Conservation (phyloP, 1,140 invertebrate genomes). For the Lutraria rhynchaena region DNA sequence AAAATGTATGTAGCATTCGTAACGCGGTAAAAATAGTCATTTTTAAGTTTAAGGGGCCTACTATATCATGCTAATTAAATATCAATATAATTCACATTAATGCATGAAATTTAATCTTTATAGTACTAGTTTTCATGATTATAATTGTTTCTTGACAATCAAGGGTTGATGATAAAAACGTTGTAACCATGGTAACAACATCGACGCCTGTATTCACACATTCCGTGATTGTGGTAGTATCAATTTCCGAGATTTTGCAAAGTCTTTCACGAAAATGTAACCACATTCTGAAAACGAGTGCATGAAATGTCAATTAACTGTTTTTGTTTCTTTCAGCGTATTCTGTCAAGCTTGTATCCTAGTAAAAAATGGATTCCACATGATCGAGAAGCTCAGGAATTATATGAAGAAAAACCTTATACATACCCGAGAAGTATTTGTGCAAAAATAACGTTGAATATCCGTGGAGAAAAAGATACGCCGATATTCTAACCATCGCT, state of each 20-base stretch:
- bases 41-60: too few relatives aligned
- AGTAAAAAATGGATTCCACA: conserved; percentile 3
- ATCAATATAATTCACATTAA: too few relatives aligned
- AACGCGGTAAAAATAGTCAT: too few relatives aligned
- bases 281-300: neutral
- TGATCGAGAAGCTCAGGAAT: neutral
- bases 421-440: neutral
- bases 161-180: too few relatives aligned
- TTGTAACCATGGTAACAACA: too few relatives aligned
- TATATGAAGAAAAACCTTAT: neutral
- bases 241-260: neutral
- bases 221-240: neutral
- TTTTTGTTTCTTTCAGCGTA: conserved; percentile 4
- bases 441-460: neutral
- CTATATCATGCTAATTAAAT: too few relatives aligned
- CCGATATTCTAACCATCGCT: neutral
- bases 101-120: too few relatives aligned
- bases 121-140: too few relatives aligned
- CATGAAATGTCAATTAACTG: neutral
- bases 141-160: too few relatives aligned
- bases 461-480: neutral
- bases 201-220: neutral
- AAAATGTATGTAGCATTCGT: too few relatives aligned
- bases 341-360: neutral
- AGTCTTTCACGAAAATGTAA: neutral